Evolutionary conservation across 2,888 invertebrate genomes (phyloP), one percentile per base, ranked within the genome.

Genomic region (Lepas anatifera): DNA sequence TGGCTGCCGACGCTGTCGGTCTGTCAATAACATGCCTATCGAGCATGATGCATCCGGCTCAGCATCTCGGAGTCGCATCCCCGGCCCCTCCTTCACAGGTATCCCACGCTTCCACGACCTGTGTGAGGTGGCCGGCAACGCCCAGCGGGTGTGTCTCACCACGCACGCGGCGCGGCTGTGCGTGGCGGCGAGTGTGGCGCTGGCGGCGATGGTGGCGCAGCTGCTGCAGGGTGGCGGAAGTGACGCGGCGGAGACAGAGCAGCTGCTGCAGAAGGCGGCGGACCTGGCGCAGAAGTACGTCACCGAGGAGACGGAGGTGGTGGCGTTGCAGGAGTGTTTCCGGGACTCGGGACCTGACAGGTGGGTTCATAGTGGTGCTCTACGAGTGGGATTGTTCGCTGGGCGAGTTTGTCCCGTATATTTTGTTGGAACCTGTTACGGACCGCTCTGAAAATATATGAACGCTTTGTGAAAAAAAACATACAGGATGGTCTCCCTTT

Each of bases 81-180:
- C 41, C 16, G 41, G 41, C 41, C 3, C 25, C 25, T 7, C 25
- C 48, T 6, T 50, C 25, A 3, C 68, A 76, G 76, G 76, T 22
- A 68, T 76, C 41, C 73, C 74, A n/a, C 72, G 73, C 46, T 76
- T 76, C 73, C 73, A 73, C 70, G 72, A 75, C 69, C 70, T 75
- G 41, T 69, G 73, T 69, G 75, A 76, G 72, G 75, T 76, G 46
- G 70, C 73, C 67, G 75, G 74, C 66, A 76, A 76, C 72, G 75
- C 76, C 25, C 73, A 74, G 37, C 70, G 76, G 39, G 75, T 76
- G 43, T 80, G 80, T 73, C 73, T 75, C 58, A 76, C 80, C 10
- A 79, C 79, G 29, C 81, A 81, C 74, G 73, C 76, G 70, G 76
- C 78, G 71, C 76, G 76, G 10, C 71, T 76, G 39, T 78, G 78